These are phyloP conservation scores for Macrochelys suwanniensis DNA, from an alignment of 2,797 vertebrate genomes.

Conservation along the genomic window DNA sequence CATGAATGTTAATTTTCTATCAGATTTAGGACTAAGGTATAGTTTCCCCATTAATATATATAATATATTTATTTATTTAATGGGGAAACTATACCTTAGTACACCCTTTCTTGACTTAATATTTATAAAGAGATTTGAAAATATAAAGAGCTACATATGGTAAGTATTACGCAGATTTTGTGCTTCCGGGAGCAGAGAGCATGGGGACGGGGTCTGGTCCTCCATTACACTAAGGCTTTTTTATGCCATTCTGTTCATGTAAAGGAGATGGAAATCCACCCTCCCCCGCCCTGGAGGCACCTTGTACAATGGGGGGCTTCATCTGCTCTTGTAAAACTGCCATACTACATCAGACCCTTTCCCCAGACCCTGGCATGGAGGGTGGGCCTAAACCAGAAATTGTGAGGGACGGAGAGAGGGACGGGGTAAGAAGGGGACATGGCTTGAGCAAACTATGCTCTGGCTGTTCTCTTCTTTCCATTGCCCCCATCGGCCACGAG, in stretches of 20 bases:
- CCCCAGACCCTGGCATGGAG: neutral
- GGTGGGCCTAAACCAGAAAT: neutral
- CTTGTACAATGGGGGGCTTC: neutral
- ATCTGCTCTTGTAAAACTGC: neutral
- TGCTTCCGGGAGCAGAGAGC: constrained; percentile 49
- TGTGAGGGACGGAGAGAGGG: neutral
- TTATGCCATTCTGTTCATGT: neutral
- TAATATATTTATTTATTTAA: too few species aligned
- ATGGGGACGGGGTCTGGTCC: neutral
- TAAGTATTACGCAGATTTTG: constrained; percentile 38
- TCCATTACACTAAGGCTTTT: constrained; percentile 27
- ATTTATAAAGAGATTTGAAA: neutral
- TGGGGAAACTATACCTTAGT: too few species aligned
- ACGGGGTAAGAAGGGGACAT: neutral
- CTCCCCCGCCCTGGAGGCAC: neutral
- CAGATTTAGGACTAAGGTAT: neutral
- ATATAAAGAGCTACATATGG: neutral
- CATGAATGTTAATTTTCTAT: neutral
- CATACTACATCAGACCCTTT: neutral
- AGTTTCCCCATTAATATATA: neutral
- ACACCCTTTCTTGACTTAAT: neutral
- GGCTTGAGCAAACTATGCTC: neutral
- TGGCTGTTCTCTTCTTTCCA: neutral
- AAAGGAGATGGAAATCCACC: neutral
- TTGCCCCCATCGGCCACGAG: neutral